Conservation (phyloP, 2,888 invertebrate genomes). For the Cerastis rubricosa region DNA sequence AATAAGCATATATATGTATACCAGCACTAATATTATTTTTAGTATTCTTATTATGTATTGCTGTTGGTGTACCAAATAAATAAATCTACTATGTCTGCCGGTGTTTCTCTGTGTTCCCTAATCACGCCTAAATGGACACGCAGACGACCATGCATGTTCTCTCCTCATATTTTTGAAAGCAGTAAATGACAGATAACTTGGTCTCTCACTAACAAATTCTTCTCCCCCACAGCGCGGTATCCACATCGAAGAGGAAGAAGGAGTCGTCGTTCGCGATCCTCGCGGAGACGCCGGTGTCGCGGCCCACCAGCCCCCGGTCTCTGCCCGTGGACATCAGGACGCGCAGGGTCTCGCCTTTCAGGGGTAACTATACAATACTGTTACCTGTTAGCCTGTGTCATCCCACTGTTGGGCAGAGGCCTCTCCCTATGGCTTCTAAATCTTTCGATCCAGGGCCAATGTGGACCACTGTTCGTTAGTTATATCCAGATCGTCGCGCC, state of each 20-base stretch:
- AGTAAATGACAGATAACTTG: neutral
- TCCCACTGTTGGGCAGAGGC: too few relatives aligned
- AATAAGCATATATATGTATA: too few relatives aligned
- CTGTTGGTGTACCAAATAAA: too few relatives aligned
- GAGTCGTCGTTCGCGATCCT: slow-evolving; percentile 93
- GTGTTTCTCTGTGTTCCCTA: neutral
- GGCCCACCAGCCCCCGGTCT: slow-evolving; percentile 85
- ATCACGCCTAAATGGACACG: too few relatives aligned
- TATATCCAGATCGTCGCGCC: too few relatives aligned
- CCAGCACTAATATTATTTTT: too few relatives aligned
- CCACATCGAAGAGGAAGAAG: slow-evolving; percentile 90
- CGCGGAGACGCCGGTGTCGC: slow-evolving; percentile 90
- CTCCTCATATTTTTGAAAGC: neutral
- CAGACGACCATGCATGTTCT: neutral
- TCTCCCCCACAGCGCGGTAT: slow-evolving; percentile 80
- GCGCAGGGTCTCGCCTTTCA: slow-evolving; percentile 91
- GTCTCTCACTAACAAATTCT: slow-evolving; percentile 12
- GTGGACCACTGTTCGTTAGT: too few relatives aligned
- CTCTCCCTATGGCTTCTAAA: too few relatives aligned
- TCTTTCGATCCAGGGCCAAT: too few relatives aligned
- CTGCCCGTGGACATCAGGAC: slow-evolving; percentile 82
- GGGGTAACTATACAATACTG: slow-evolving; percentile 78
- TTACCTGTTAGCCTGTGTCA: too few relatives aligned
- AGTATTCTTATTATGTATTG: too few relatives aligned
- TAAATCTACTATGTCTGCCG: too few relatives aligned